These are phyloP conservation scores for Pemphigus obesinymphae DNA, from an alignment of 1,140 invertebrate species.

Conservation along the genomic window DNA sequence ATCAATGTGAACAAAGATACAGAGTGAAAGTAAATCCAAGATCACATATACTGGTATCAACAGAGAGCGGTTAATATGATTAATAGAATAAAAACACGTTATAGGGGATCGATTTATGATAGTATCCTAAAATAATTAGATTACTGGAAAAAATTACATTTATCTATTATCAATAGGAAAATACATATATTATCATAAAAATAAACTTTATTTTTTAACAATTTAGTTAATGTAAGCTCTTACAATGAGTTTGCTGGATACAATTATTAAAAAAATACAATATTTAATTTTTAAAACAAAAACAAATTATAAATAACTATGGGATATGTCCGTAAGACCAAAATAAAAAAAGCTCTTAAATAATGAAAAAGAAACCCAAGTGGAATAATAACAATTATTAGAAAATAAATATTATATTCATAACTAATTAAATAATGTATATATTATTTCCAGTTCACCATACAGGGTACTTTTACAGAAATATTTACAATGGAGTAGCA, in stretches of 20 bases:
- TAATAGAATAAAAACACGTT: no score
- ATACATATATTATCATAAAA: not conserved
- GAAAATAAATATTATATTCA: not conserved
- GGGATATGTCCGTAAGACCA: not conserved
- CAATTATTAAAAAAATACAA: not conserved
- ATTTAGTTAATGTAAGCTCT: not conserved
- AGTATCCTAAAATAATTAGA: no score
- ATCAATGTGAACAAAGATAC: no score
- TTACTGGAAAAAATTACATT: no score
- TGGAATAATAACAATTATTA: not conserved
- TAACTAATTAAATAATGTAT: not conserved
- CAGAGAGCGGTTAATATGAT: no score
- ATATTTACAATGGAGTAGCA: conserved; percentile 52
- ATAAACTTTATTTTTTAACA: conserved; percentile 14
- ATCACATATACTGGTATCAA: no score
- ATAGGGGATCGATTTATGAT: no score
- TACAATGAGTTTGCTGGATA: not conserved
- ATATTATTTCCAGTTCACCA: conserved; percentile 1
- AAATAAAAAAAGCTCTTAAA: conserved; percentile 4
- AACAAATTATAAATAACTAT: not conserved
- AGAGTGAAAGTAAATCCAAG: no score
- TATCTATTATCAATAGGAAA: no score
- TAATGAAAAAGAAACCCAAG: not conserved
- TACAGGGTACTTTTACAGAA: not conserved
- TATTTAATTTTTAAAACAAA: not conserved